Conservation (phyloP, 2,888 invertebrate species). For the Rotaria magnacalcarata region DNA sequence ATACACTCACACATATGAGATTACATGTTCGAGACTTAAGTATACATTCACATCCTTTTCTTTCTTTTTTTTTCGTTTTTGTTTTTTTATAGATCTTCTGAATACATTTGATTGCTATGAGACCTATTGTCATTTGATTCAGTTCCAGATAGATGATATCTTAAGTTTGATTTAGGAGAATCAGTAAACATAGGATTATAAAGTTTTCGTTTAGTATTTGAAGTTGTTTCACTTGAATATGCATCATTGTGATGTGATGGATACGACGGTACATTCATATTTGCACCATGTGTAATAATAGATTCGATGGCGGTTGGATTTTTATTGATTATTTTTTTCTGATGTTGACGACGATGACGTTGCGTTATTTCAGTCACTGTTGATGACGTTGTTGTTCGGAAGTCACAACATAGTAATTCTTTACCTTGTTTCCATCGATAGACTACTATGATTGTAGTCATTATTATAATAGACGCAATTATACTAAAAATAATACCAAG, state of each 20-base stretch:
- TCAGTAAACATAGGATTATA: neutral
- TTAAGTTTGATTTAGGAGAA: neutral
- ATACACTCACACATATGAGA: neutral
- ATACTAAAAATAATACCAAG: neutral
- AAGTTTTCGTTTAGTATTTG: neutral
- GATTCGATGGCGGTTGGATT: neutral
- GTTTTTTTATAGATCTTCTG: neutral
- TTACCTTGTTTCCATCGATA: neutral
- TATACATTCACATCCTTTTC: neutral
- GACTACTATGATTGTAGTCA: neutral
- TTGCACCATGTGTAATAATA: neutral
- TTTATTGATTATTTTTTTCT: neutral
- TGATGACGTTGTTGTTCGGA: neutral
- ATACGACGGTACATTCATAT: neutral
- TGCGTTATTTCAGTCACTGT: neutral
- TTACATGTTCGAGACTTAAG: neutral
- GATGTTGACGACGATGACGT: neutral
- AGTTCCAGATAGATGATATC: neutral
- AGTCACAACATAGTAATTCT: neutral
- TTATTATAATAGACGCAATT: neutral
- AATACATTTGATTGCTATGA: neutral
- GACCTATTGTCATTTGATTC: neutral
- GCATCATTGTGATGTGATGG: neutral
- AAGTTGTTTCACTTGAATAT: neutral
- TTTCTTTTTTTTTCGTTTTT: neutral